These are phyloP conservation scores for Corythoichthys intestinalis DNA, from an alignment of 2,113 vertebrate species.

Conservation along the genomic window DNA sequence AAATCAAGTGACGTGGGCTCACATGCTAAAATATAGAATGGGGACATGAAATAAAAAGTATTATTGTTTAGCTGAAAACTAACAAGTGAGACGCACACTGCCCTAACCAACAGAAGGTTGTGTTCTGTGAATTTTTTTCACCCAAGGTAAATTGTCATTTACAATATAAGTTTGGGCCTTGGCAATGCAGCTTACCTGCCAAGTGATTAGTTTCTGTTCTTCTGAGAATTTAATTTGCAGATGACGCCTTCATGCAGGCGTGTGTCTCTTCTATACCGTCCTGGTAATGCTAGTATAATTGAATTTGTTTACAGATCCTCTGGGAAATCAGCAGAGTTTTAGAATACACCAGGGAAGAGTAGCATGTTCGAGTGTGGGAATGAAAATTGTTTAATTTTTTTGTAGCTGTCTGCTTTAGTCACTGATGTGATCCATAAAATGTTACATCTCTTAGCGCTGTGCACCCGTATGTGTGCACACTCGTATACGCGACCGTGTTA, in stretches of 20 bases:
- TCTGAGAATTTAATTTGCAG: conserved; percentile 27
- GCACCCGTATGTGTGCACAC: conserved; percentile 5
- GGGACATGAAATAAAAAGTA: no score
- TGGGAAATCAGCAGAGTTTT: conserved; percentile 68
- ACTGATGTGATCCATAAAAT: conserved; percentile 38
- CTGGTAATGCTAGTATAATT: conserved; percentile 63
- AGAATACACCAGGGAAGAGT: conserved; percentile 51
- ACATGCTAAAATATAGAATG: no score
- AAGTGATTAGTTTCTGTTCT: conserved; percentile 9
- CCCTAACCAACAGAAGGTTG: no score
- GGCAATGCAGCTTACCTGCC: conserved; percentile 17
- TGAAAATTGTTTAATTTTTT: conserved; percentile 35
- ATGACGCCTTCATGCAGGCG: conserved; percentile 39
- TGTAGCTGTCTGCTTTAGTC: conserved; percentile 26
- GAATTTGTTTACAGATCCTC: conserved; percentile 71
- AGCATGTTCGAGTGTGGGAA: conserved; percentile 15
- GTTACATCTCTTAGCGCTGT: conserved; percentile 8
- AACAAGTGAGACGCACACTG: no score
- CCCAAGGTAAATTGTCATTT: not conserved
- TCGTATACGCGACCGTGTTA: conserved; percentile 47
- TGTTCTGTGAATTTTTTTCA: not conserved
- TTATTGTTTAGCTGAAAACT: no score
- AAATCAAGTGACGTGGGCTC: no score
- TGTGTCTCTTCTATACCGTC: conserved; percentile 54
- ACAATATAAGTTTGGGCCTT: not conserved